These are phyloP conservation scores for Psettodes erumei DNA, from an alignment of 2,113 vertebrate genomes.

Conservation along the genomic window DNA sequence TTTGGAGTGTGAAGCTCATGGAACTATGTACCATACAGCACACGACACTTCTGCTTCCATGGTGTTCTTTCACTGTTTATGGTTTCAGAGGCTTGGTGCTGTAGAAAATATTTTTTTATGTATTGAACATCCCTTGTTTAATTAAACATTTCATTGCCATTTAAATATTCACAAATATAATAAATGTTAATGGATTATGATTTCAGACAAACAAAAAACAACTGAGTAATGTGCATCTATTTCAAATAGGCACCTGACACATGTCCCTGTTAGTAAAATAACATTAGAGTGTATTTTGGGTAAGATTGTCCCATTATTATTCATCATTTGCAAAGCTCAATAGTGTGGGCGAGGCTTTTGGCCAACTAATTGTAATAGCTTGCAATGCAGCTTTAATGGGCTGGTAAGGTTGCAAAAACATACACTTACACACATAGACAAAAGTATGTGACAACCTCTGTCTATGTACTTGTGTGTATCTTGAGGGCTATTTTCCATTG, in stretches of 20 bases:
- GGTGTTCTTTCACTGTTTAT: background rate
- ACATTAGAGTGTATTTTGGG: background rate
- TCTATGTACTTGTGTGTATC: background rate
- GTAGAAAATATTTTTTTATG: background rate
- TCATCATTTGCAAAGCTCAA: slow-evolving; percentile 1
- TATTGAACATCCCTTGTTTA: background rate
- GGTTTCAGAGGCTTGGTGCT: background rate
- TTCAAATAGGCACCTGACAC: background rate
- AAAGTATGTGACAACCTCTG: too few relatives aligned
- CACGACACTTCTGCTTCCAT: background rate
- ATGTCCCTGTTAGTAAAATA: background rate
- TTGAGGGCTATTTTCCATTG: background rate
- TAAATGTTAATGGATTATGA: background rate
- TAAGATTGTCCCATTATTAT: slow-evolving; percentile 12
- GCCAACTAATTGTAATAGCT: slow-evolving; percentile 4
- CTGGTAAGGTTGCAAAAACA: background rate
- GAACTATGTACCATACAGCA: background rate
- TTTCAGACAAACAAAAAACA: background rate
- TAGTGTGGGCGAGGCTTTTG: background rate
- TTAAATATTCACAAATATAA: background rate
- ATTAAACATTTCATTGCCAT: background rate
- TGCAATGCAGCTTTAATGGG: background rate
- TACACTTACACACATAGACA: background rate
- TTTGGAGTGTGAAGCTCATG: background rate
- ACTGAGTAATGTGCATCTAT: background rate